Evolutionary conservation across 2,113 vertebrate species (phyloP).

Genomic region (Ptyas mucosa): DNA sequence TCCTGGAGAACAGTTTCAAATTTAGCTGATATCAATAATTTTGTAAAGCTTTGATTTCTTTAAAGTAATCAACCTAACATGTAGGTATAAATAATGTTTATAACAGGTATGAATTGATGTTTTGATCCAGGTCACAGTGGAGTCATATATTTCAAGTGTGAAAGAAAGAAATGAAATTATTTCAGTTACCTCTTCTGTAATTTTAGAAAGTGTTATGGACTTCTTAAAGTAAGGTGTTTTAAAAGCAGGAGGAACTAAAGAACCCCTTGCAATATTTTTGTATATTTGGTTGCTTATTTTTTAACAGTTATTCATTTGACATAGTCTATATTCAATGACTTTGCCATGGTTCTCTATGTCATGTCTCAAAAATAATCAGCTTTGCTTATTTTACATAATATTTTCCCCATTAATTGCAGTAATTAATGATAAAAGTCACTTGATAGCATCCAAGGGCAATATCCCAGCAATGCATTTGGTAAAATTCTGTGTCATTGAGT

Average conservation of each 20-base stretch:
- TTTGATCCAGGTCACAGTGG: neutral
- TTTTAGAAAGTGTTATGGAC: neutral
- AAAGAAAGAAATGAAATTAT: neutral
- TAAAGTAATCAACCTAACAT: neutral
- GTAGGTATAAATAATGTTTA: neutral
- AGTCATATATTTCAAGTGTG: neutral
- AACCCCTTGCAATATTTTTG: neutral
- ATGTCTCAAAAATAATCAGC: slow-evolving; percentile 3
- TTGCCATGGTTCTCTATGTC: neutral
- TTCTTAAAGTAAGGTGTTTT: neutral
- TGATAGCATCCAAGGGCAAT: slow-evolving; percentile 2
- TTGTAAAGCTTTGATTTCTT: neutral
- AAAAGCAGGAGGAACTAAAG: neutral
- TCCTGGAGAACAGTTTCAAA: neutral
- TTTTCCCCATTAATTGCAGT: slow-evolving; percentile 22
- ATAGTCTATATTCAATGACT: neutral
- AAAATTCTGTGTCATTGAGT: slow-evolving; percentile 17
- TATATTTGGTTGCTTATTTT: neutral
- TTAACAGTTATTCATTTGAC: neutral
- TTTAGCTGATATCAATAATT: neutral
- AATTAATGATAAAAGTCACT: slow-evolving; percentile 18
- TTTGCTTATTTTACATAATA: neutral
- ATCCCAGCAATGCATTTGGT: slow-evolving; percentile 32
- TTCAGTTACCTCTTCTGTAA: neutral
- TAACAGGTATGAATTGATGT: neutral